These are phyloP conservation scores for Archivesica marissinica DNA, from an alignment of 1,140 invertebrate species.

Conservation along the genomic window DNA sequence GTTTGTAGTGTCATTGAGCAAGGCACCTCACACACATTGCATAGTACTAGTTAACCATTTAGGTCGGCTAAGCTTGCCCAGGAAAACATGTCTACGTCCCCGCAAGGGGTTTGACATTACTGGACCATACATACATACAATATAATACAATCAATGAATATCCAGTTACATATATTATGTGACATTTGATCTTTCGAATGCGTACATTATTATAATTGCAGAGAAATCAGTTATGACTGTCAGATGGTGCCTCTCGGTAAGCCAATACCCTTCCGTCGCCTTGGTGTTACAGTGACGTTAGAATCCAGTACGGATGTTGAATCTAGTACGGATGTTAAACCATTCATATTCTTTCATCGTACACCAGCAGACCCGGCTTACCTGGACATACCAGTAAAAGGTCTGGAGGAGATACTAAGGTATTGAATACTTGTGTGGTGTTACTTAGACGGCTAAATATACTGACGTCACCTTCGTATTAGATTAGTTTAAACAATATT, in stretches of 20 bases:
- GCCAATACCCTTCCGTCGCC: not conserved
- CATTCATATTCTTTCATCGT: conserved; percentile 56
- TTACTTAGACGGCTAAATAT: too few relatives aligned
- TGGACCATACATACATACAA: too few relatives aligned
- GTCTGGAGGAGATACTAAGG: conserved; percentile 56
- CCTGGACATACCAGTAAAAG: conserved; percentile 24
- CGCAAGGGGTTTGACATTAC: too few relatives aligned
- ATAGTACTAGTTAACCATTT: too few relatives aligned
- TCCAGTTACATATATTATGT: not conserved
- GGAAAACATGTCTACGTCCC: too few relatives aligned
- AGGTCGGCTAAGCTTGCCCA: too few relatives aligned
- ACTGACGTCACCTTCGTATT: too few relatives aligned
- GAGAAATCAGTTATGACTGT: conserved; percentile 48
- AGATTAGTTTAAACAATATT: too few relatives aligned
- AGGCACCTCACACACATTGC: too few relatives aligned
- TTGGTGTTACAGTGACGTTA: conserved; percentile 35
- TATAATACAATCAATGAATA: not conserved
- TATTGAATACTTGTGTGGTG: too few relatives aligned
- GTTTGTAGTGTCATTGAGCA: too few relatives aligned
- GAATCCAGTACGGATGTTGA: not conserved
- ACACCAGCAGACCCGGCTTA: conserved; percentile 39
- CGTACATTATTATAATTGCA: conserved; percentile 1
- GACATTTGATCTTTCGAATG: not conserved
- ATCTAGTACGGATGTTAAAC: not conserved
- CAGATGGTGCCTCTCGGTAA: not conserved